Conservation (phyloP, 2,113 vertebrate genomes). For the Elephas maximus region DNA sequence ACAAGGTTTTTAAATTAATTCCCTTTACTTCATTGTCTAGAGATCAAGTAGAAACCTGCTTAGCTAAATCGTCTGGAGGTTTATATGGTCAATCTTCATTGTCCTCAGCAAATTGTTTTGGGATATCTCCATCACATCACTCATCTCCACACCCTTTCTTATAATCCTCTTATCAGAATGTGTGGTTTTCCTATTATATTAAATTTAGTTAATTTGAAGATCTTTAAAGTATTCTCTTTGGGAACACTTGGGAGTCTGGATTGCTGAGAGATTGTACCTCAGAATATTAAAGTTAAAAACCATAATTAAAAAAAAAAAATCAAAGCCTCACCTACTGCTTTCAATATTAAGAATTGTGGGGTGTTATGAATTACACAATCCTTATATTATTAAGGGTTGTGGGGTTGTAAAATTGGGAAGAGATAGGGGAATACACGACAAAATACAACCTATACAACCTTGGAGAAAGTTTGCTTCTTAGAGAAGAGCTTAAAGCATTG, state of each 20-base stretch:
- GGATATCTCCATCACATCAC: neutral
- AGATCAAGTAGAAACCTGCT: neutral
- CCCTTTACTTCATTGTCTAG: neutral
- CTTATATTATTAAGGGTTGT: too few species aligned
- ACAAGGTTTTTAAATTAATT: too few species aligned
- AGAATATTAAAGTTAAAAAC: neutral
- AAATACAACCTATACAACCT: neutral
- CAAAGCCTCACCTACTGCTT: neutral
- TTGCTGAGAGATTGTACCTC: neutral
- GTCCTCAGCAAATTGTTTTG: neutral
- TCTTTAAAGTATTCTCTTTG: slow-evolving; percentile 18
- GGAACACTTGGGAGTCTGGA: neutral
- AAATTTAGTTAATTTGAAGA: neutral
- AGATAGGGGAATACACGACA: neutral
- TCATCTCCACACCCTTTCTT: neutral
- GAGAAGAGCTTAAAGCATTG: neutral
- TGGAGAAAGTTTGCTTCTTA: neutral
- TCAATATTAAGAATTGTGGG: neutral
- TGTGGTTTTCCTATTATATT: neutral
- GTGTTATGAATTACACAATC: neutral
- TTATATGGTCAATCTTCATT: neutral
- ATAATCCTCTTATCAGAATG: neutral
- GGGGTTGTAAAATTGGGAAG: neutral
- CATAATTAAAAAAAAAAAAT: neutral
- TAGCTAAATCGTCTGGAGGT: neutral